Percentiles rank a stretch among this genome's conserved stretches.
These are phyloP conservation scores for Pangasianodon hypophthalmus DNA, from an alignment of 2,113 vertebrate genomes.

Conservation along the genomic window DNA sequence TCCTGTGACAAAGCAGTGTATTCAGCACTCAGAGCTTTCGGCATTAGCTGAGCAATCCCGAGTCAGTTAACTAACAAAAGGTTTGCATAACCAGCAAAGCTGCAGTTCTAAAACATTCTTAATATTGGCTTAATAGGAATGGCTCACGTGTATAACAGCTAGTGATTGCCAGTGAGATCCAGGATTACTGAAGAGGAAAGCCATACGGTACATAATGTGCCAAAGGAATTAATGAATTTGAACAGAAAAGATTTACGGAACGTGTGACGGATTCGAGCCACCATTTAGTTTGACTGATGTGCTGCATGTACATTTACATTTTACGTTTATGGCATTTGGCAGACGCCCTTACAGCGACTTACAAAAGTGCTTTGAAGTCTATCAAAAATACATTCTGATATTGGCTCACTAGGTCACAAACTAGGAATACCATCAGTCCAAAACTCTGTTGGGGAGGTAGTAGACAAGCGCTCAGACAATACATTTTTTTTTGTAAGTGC, in stretches of 20 bases:
- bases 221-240: background rate
- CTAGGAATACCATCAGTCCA: too few species aligned
- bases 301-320: background rate
- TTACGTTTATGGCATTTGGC: too few species aligned
- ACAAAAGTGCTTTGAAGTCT: too few species aligned
- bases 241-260: background rate
- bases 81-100: conserved; percentile 79
- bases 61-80: conserved; percentile 86
- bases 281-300: background rate
- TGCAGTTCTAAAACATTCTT: conserved; percentile 77
- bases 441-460: too few species aligned
- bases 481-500: too few species aligned
- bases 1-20: conserved; percentile 86
- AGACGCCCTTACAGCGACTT: too few species aligned
- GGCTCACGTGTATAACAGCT: background rate
- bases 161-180: background rate
- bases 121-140: conserved; percentile 51
- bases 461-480: too few species aligned
- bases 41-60: conserved; percentile 79
- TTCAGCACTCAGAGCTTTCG: conserved; percentile 83
- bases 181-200: background rate
- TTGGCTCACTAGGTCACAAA: too few species aligned
- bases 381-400: too few species aligned
- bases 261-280: background rate
- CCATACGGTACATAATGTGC: background rate